Base-by-base conservation (phyloP, 2,113 vertebrate species). In the Zootoca vivipara region DNA sequence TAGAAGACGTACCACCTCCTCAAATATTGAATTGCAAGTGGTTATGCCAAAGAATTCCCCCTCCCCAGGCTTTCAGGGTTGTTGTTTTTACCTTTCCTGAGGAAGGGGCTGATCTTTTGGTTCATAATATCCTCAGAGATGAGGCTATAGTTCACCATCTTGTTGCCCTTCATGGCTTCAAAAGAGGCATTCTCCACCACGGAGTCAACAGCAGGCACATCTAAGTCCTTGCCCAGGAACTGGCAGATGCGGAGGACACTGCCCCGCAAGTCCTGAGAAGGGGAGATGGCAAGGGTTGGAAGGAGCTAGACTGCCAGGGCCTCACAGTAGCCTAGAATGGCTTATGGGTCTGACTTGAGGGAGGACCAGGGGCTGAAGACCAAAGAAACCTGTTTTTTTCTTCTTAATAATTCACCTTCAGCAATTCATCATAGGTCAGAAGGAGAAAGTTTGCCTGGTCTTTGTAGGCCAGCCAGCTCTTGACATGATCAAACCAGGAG, bases 51-150 rank as follows among this genome's bases (percentile, higher is more conserved):
- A 0, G 7, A 15, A 7, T 7, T 67, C 26, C 12, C 15, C 16
- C 46, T 52, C 40, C 33, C 1, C 2, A n/a, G 0, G 5, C n/a
- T 24, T 77, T 46, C 7, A 35, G 46, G 46, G 9, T 2, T 52
- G n/a, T n/a, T n/a, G n/a, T 52, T 75, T 79, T 89, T 92, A 97
- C 97, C 97, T 97, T 97, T 98, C 87, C 97, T 96, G 33, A 97
- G 78, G 83, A 98, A 96, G 0, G 80, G 46, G 28, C 93, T 95
- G 78, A 94, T 96, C 56, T 93, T 89, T 0, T 2, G 7, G 89
- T 96, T 86, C 94, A 98, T 89, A 64, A 93, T 16, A 0, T 33
- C 0, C 28, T 93, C 82, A 0, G 94, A 83, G 33, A 96, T 64
- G 30, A 96, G 79, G 56, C 93, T 95, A 73, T 94, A 96, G 92